Evolutionary conservation across 1,140 invertebrate species (phyloP).

Genomic region (Halyomorpha halys): DNA sequence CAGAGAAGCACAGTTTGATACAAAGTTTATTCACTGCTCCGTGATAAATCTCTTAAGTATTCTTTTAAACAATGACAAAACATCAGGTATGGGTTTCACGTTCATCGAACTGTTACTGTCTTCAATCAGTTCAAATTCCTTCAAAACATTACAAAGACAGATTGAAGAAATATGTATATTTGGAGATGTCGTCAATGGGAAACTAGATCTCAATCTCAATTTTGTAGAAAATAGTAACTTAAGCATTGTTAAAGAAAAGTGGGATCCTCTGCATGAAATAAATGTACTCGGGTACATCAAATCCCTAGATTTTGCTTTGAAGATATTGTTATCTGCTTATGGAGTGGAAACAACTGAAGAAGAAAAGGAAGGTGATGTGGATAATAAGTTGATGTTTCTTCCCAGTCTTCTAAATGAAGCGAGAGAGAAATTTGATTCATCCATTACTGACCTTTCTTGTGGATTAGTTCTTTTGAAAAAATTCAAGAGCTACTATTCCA

Average conservation of each 20-base stretch:
- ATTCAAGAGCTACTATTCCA: slow-evolving; percentile 14
- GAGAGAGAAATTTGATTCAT: slow-evolving; percentile 4
- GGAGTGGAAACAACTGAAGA: neutral
- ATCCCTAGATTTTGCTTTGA: slow-evolving; percentile 3
- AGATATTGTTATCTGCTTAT: slow-evolving; percentile 5
- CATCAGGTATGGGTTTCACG: neutral
- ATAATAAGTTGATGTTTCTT: too few relatives aligned
- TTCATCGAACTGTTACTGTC: slow-evolving; percentile 10
- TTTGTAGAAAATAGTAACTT: neutral
- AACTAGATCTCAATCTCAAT: slow-evolving; percentile 2
- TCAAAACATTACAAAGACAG: neutral
- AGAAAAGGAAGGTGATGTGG: neutral
- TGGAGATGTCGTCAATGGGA: slow-evolving; percentile 11
- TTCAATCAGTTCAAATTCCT: neutral
- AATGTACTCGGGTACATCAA: slow-evolving; percentile 4
- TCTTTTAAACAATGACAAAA: neutral
- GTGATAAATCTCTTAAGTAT: neutral
- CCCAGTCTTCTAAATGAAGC: neutral
- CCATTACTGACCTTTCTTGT: neutral
- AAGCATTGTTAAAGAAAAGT: neutral
- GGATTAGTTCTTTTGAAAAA: slow-evolving; percentile 7
- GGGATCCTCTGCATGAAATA: slow-evolving; percentile 21
- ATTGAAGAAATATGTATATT: slow-evolving; percentile 15
- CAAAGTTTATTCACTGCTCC: neutral
- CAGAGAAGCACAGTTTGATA: neutral